phyloP scores from a whole-genome alignment of 2,113 vertebrate species.

The Microtus oregoni region DNA sequence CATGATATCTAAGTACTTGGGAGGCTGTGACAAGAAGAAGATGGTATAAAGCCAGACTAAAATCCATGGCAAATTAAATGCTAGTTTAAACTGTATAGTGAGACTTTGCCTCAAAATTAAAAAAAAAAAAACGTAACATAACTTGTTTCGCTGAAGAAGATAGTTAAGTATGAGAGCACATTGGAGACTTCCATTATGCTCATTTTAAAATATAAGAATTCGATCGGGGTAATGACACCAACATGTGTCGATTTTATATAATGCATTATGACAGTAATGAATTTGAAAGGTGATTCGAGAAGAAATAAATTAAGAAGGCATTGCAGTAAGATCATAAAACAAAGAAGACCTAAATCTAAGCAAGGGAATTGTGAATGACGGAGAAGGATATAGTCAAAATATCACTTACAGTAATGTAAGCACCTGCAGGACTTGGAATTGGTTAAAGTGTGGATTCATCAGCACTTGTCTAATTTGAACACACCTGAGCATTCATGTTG shows the following conservation, averaged over 20 bases:
- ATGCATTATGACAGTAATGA: background rate
- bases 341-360: background rate
- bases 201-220: slow-evolving; percentile 27
- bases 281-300: background rate
- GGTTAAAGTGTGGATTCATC: background rate
- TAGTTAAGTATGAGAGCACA: background rate
- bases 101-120: background rate
- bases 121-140: background rate
- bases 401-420: background rate
- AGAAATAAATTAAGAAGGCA: background rate
- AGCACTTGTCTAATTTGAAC: background rate
- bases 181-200: background rate
- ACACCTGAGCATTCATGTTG: background rate
- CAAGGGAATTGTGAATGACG: background rate
- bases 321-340: background rate
- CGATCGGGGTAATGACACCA: background rate
- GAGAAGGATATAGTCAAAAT: background rate
- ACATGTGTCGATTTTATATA: background rate
- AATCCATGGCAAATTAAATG: background rate
- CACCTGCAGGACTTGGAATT: background rate
- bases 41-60: background rate
- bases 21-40: background rate
- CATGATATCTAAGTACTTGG: background rate
- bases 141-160: background rate
- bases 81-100: background rate